Evolutionary conservation across 2,888 invertebrate species (phyloP).

Genomic region (Embidobia sp.): DNA sequence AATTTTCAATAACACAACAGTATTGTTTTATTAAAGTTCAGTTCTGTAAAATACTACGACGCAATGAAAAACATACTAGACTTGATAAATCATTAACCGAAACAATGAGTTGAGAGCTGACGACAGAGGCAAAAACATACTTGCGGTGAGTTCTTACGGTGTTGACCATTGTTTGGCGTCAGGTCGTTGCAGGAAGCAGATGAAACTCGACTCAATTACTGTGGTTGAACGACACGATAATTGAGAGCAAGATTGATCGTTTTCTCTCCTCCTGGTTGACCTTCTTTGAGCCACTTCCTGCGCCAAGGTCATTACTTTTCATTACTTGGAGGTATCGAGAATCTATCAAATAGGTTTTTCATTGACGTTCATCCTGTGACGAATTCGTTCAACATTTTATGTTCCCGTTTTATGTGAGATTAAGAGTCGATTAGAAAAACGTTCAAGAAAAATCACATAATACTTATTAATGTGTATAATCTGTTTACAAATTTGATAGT

Average conservation of each 20-base stretch:
- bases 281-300: slow-evolving; percentile 28
- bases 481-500: too few relatives aligned
- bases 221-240: slow-evolving; percentile 77
- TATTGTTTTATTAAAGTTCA: too few relatives aligned
- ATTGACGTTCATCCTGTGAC: not conserved
- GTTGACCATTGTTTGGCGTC: slow-evolving; percentile 60
- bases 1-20: too few relatives aligned
- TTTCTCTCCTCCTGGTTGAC: slow-evolving; percentile 63
- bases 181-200: slow-evolving; percentile 68
- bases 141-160: slow-evolving; percentile 21
- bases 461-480: too few relatives aligned
- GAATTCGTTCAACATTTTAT: not conserved
- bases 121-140: slow-evolving; percentile 32
- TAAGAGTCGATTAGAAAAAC: too few relatives aligned
- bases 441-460: too few relatives aligned
- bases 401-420: too few relatives aligned
- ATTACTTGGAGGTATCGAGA: slow-evolving; percentile 28
- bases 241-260: slow-evolving; percentile 78
- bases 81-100: slow-evolving; percentile 38
- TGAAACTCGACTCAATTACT: slow-evolving; percentile 76
- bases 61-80: too few relatives aligned
- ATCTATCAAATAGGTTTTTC: slow-evolving; percentile 24
- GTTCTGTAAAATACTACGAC: too few relatives aligned
- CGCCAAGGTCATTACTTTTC: slow-evolving; percentile 54
- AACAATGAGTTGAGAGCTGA: slow-evolving; percentile 23